Percentiles rank a stretch among this genome's conserved stretches.
These are phyloP conservation scores for Cecidostiba fungosa DNA, from an alignment of 2,888 invertebrate species.

Conservation along the genomic window DNA sequence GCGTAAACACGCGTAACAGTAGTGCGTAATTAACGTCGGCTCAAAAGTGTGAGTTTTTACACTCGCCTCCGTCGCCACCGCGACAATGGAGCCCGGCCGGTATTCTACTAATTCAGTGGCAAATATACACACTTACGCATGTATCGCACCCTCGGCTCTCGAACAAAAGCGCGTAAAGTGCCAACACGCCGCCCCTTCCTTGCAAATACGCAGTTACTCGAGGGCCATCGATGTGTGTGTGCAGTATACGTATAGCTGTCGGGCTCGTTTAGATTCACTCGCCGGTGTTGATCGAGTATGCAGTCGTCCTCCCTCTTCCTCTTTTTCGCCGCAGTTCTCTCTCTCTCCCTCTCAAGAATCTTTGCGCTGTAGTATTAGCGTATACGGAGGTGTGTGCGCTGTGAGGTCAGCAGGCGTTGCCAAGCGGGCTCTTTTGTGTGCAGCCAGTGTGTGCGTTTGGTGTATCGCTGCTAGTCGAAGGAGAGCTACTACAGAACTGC, in stretches of 20 bases:
- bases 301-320: not conserved
- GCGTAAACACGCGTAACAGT: slow-evolving; percentile 3
- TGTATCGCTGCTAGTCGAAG: not conserved
- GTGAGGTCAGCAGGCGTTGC: not conserved
- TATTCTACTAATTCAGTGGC: slow-evolving; percentile 10
- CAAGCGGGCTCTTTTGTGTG: slow-evolving; percentile 6
- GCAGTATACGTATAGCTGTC: not conserved
- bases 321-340: not conserved
- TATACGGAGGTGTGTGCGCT: not conserved
- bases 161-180: slow-evolving; percentile 39
- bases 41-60: slow-evolving; percentile 6
- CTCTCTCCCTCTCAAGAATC: not conserved
- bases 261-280: not conserved
- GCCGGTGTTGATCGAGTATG: not conserved
- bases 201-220: not conserved
- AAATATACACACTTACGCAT: not conserved
- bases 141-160: not conserved
- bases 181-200: slow-evolving; percentile 7
- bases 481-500: not conserved
- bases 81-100: not conserved
- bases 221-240: slow-evolving; percentile 36
- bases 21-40: not conserved
- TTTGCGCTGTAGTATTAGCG: not conserved
- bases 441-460: not conserved
- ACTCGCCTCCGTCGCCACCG: slow-evolving; percentile 4